A percentile compares a stretch with the other conserved stretches of the same genome.
These are phyloP conservation scores for Hypotaenidia okinawae DNA, from an alignment of 2,797 vertebrate genomes.

Conservation along the genomic window DNA sequence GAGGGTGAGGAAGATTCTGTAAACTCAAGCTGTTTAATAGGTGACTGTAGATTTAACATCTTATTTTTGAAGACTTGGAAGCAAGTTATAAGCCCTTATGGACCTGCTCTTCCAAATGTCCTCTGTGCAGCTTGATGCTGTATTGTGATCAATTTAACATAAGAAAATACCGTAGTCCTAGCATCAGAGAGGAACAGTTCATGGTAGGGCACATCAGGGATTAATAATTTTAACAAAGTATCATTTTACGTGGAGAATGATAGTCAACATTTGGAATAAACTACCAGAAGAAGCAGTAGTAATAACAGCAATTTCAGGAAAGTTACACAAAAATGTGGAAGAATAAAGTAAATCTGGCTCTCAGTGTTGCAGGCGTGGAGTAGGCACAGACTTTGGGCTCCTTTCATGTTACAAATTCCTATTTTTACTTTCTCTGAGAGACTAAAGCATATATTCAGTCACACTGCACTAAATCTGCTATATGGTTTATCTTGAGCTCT, in stretches of 20 bases:
- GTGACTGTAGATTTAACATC: background rate
- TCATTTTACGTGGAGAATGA: background rate
- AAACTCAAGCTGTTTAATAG: background rate
- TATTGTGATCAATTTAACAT: background rate
- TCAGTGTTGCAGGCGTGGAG: background rate
- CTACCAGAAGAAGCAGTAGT: background rate
- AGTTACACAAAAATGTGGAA: background rate
- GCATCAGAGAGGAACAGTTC: background rate
- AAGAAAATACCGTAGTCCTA: background rate
- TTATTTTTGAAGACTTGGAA: background rate
- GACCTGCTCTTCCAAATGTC: background rate
- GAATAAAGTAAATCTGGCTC: background rate
- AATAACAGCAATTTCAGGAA: background rate
- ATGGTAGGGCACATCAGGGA: background rate
- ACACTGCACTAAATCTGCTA: constrained; percentile 67
- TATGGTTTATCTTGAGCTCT: constrained; percentile 58
- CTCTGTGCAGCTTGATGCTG: background rate
- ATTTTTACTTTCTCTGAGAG: constrained; percentile 7
- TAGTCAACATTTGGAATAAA: background rate
- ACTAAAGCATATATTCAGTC: constrained; percentile 55
- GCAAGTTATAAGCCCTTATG: background rate
- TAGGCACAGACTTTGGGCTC: constrained; percentile 35
- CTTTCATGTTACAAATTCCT: constrained; percentile 59
- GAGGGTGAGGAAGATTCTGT: background rate
- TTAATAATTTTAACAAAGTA: background rate